Evolutionary conservation across 2,888 invertebrate genomes (phyloP), one percentile per base, ranked within the genome.

Genomic region (Eilema caniola): DNA sequence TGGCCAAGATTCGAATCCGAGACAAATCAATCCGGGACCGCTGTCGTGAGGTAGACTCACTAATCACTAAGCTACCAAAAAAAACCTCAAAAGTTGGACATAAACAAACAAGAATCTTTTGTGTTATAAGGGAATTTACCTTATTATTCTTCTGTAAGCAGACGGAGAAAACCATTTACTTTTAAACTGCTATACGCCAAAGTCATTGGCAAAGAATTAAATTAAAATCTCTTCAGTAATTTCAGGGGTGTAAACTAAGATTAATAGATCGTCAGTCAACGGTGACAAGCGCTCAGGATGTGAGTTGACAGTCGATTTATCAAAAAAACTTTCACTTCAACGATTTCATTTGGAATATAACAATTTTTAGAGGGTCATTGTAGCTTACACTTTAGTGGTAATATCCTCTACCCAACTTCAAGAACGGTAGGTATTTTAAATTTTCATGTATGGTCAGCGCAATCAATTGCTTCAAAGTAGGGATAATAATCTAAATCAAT

Each of bases 291-390:
- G 61, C 53, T 66, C 61, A 59, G 66, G 66, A 70, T 28, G 56
- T 56, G n/a, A 70, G 66, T 59, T 47, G 70, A 70, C 57, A 59
- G 56, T 12, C 62, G 41, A 70, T 70, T 70, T 66, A 70, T 70
- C 62, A 70, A 66, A 69, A n/a, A 37, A 66, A 47, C 23, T 62
- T 66, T 66, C 66, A 62, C 57, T 41, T 60, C 62, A 66, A 41
- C 57, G 70, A 62, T 62, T 69, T 66, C 8, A 62, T 28, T 66
- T 61, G 65, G 1, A 65, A 20, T 37, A 53, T 53, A 24, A 53
- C 25, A 7, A 53, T 64, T 41, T 28, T 7, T 47, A 53, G 23
- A n/a, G 23, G 1, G 24, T 14, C 1, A 11, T 57, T 23, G 57
- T 11, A 8, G 23, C 23, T 56, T 23, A 56, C 11, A n/a, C 56